Base-by-base conservation (phyloP, 2,797 vertebrate genomes). In the Arnoldichthys spilopterus region DNA sequence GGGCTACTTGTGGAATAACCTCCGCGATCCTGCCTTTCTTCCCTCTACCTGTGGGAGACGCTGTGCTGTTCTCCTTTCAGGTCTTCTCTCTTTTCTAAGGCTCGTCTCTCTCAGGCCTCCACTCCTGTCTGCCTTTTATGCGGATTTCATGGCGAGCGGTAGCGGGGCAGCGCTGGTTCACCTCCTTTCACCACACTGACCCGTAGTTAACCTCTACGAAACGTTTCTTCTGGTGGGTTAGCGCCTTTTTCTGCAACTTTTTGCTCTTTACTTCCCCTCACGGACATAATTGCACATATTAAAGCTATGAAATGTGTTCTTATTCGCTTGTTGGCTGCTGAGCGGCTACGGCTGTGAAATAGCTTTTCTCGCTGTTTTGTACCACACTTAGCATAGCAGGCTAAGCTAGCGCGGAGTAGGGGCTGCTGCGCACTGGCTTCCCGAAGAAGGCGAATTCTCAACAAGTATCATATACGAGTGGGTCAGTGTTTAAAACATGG, bases 61-160 rank as follows among this genome's bases (percentile, higher is more conserved):
- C 81, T 82, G 45, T 13, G 15, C 71, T 12, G 8, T 18, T 34
- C 37, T 2, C 18, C 1, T 43, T 64, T 32, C 63, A 47, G 8
- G 51, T 53, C 16, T 37, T 20, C 7, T 56, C 51, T 75, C n/a
- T n/a, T 37, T 24, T 56, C 66, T 6, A 59, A 30, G 37, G 3
- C 66, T 79, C 77, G 49, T 77, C 77, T 75, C 61, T 71, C 86
- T 86, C 80, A 83, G 83, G 89, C 90, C 86, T 85, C 89, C 85
- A 93, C 93, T 94, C 93, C 93, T 93, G 93, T 88, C 91, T 91
- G 89, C 91, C 90, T 80, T 84, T 83, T 75, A 62, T 77, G 90
- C 90, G 88, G 87, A 90, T 94, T 95, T 93, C 89, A 94, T 94
- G 94, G 93, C 92, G 92, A 94, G 91, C 88, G 89, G 90, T 91